Evolutionary conservation across 2,888 invertebrate species (phyloP).

Genomic region (Aelia acuminata): DNA sequence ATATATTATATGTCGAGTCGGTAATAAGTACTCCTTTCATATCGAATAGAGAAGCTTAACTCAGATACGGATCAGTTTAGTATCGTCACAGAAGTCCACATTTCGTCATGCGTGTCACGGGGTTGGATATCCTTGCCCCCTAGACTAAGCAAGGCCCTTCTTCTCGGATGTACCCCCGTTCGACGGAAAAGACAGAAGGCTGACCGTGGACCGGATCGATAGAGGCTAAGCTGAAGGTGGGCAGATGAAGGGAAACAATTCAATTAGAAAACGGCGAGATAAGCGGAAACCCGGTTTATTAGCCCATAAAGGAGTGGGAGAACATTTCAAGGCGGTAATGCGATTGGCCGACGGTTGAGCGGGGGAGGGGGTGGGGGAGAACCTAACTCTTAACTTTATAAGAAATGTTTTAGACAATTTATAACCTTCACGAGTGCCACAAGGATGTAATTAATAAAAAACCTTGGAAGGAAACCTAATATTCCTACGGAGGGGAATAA

Average conservation of each 20-base stretch:
- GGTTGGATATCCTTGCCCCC: no score
- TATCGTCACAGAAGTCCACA: no score
- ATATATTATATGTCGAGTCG: no score
- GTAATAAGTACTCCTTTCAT: no score
- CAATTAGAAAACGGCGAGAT: slow-evolving; percentile 59
- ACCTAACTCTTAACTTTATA: slow-evolving; percentile 59
- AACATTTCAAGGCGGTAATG: slow-evolving; percentile 53
- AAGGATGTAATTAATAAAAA: slow-evolving; percentile 60
- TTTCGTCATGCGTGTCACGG: no score
- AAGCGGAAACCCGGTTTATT: slow-evolving; percentile 53
- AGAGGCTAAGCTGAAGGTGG: slow-evolving; percentile 53
- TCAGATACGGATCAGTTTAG: no score
- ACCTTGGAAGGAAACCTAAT: slow-evolving; percentile 59
- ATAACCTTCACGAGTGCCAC: slow-evolving; percentile 59
- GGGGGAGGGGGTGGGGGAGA: neutral
- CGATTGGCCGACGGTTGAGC: slow-evolving; percentile 9
- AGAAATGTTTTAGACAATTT: slow-evolving; percentile 60
- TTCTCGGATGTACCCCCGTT: neutral
- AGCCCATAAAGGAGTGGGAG: slow-evolving; percentile 58
- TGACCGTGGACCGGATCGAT: slow-evolving; percentile 50
- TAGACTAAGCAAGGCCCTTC: neutral
- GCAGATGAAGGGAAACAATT: slow-evolving; percentile 58
- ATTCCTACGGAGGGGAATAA: slow-evolving; percentile 57
- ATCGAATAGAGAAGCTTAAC: no score
- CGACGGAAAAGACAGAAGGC: neutral